Percentiles rank a stretch among this genome's conserved stretches.
Conservation (phyloP, 2,888 invertebrate genomes). For the Trissoscelio sp. region DNA sequence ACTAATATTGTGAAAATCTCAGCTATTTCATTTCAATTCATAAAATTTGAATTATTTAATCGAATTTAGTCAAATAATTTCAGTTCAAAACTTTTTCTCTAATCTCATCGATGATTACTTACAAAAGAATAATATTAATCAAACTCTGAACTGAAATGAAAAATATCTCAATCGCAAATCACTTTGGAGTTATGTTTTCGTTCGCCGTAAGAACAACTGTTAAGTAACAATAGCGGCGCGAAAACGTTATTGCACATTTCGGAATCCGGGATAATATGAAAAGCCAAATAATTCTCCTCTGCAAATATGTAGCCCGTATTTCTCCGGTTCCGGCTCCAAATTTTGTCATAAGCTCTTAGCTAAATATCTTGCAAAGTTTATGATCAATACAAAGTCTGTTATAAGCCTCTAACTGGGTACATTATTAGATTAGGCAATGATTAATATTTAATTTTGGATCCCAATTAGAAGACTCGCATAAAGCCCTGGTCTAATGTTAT, state of each 20-base stretch:
- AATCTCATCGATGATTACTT: no score
- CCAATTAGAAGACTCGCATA: conserved; percentile 46
- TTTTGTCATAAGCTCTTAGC: conserved; percentile 58
- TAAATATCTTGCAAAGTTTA: conserved; percentile 60
- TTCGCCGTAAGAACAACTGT: conserved; percentile 20
- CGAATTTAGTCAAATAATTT: no score
- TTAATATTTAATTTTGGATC: conserved; percentile 61
- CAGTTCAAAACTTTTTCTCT: no score
- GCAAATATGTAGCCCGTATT: conserved; percentile 46
- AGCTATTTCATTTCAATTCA: no score
- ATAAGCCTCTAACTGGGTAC: conserved; percentile 43
- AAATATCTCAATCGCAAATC: background rate
- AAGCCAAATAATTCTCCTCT: conserved; percentile 30
- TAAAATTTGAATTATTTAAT: no score
- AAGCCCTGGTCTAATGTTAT: conserved; percentile 35
- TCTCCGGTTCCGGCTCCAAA: conserved; percentile 20
- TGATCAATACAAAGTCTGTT: conserved; percentile 56
- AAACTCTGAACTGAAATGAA: background rate
- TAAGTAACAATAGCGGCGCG: conserved; percentile 17
- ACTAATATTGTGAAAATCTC: no score
- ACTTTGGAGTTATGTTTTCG: conserved; percentile 4
- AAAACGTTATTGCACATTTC: conserved; percentile 33
- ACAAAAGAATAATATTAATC: background rate
- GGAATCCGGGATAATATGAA: conserved; percentile 26
- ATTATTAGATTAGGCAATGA: conserved; percentile 53